phyloP scores from a whole-genome alignment of 2,113 vertebrate species.

The Nesogale talazaci region DNA sequence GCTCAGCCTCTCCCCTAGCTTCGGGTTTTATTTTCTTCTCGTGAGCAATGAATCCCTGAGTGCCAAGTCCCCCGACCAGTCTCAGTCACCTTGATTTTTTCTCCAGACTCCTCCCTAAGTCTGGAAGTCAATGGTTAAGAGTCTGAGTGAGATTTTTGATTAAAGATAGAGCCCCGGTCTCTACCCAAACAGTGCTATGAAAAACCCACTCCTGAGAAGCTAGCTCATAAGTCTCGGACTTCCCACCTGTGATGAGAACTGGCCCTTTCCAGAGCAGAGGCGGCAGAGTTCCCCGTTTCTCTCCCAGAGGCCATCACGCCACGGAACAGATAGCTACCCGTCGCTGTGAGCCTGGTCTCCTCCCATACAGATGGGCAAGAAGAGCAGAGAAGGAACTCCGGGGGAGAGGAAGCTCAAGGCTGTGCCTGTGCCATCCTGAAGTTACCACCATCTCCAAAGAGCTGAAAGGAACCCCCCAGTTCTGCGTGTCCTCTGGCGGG shows the following conservation, averaged over 20 bases:
- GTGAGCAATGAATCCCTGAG: background rate
- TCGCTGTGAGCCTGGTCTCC: background rate
- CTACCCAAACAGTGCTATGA: background rate
- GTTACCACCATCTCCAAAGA: background rate
- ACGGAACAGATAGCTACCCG: background rate
- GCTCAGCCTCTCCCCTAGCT: background rate
- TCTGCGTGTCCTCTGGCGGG: background rate
- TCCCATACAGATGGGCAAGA: background rate
- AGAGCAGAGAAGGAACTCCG: background rate
- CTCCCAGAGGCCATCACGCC: background rate
- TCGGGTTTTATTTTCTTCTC: background rate
- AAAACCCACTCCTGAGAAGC: background rate
- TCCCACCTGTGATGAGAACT: constrained; percentile 22
- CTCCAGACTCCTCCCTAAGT: background rate
- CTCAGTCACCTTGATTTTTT: background rate
- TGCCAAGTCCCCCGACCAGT: background rate
- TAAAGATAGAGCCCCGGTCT: background rate
- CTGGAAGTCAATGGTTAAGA: constrained; percentile 1
- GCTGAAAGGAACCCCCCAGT: background rate
- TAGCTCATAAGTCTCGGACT: background rate
- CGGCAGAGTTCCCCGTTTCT: constrained; percentile 35
- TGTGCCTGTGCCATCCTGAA: background rate
- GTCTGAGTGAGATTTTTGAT: constrained; percentile 42
- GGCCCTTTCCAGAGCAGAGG: background rate
- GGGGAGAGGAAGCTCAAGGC: background rate